These are phyloP conservation scores for Amphiprion clarkii DNA, from an alignment of 2,797 vertebrate genomes.

Conservation along the genomic window DNA sequence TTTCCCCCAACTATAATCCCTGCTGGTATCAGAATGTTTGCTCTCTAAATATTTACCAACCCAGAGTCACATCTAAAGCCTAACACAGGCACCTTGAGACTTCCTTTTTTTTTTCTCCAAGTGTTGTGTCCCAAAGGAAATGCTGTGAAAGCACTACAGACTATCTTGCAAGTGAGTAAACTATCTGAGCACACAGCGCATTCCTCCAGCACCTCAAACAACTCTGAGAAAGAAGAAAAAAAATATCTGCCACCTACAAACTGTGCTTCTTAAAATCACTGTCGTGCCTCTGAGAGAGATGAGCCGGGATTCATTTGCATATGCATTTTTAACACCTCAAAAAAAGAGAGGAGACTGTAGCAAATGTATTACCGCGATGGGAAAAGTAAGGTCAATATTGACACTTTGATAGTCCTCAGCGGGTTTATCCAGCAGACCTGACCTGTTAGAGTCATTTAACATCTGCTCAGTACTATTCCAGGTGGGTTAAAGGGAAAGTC, in stretches of 20 bases:
- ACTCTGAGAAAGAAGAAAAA: constrained; percentile 39
- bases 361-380: constrained; percentile 53
- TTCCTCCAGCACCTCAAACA: constrained; percentile 73
- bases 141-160: constrained; percentile 74
- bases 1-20: constrained; percentile 79
- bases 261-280: constrained; percentile 55
- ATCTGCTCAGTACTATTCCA: constrained; percentile 54
- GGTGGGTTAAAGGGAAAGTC: constrained; percentile 10
- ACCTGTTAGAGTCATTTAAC: constrained; percentile 51
- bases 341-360: constrained; percentile 22
- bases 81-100: constrained; percentile 80
- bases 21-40: constrained; percentile 85
- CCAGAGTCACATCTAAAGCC: constrained; percentile 80
- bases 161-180: constrained; percentile 74
- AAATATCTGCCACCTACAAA: constrained; percentile 65
- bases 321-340: constrained; percentile 21
- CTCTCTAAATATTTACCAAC: constrained; percentile 86
- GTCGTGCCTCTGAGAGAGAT: constrained; percentile 26
- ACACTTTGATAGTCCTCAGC: constrained; percentile 59
- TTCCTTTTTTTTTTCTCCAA: constrained; percentile 51
- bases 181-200: constrained; percentile 66
- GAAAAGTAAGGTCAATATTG: constrained; percentile 71
- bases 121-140: constrained; percentile 81
- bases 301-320: constrained; percentile 22
- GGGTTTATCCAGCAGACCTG: constrained; percentile 36